Evolutionary conservation across 1,140 invertebrate species (phyloP), one percentile per base, ranked within the genome.

Genomic region (Papilio dardanus): DNA sequence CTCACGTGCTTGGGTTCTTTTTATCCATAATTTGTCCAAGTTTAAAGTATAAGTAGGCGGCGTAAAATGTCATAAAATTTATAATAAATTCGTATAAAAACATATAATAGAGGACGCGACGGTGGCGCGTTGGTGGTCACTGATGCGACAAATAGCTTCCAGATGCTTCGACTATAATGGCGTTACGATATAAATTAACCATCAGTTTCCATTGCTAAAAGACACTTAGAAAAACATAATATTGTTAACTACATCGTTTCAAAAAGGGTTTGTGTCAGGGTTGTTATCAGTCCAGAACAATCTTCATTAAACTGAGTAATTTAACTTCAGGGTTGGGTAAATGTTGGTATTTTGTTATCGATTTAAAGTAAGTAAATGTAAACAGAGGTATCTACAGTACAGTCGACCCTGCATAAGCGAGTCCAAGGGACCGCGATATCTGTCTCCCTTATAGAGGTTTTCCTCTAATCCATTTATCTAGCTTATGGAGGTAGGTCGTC

Each of bases 81-180:
- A 35, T 67, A 31, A 67, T 35, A 67, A 67, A 67, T 33, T 67
- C 16, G 33, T 67, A 35, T 67, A 67, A 67, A 67, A 67, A 67
- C 19, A 1, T 31, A 67, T 67, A 67, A 35, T 67, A 35, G 65
- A 30, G 65, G 28, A 62, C 54, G 50, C 50, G 50, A 24, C 31
- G 62, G 30, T 3, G 24, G 35, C 35, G 35, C 35, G 24, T 7
- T 16, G 10, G 24, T 16, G 24, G 58, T n/a, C 24, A 30, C 31
- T 67, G 65, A 67, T 19, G 65, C 65, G 65, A 14, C 16, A 35
- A 67, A 67, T 67, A 21, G 31, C 30, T 67, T 35, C 31, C 30
- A 35, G 30, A 62, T 62, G 54, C 30, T 62, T 35, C 16, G 16
- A 67, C 6, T 35, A 35, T 35, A 35, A 31, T 33, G 65, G 31